phyloP scores from a whole-genome alignment of 2,113 vertebrate species.

The Coregonus clupeaformis region DNA sequence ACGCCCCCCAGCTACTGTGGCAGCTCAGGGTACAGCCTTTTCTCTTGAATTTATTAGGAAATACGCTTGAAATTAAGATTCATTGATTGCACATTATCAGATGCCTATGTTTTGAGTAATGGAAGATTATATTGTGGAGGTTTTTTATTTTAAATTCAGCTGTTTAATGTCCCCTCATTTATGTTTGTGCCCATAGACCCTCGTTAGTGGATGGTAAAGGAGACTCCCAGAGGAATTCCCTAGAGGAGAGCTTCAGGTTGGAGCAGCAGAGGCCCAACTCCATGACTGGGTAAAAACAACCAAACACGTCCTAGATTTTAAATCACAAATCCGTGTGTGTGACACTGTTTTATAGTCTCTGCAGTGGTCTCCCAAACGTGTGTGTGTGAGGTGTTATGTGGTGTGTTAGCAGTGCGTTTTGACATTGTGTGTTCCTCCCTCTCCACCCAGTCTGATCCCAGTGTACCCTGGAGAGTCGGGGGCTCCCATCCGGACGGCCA shows the following conservation, averaged over 20 bases:
- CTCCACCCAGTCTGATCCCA: slow-evolving; percentile 69
- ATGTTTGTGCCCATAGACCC: slow-evolving; percentile 37
- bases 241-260: slow-evolving; percentile 76
- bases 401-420: too few species aligned
- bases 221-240: slow-evolving; percentile 79
- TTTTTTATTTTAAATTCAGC: too few species aligned
- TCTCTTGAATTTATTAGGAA: background rate
- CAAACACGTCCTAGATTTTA: too few species aligned
- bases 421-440: background rate
- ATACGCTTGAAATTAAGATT: background rate
- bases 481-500: slow-evolving; percentile 89
- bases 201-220: slow-evolving; percentile 65
- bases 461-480: slow-evolving; percentile 55
- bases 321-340: too few species aligned
- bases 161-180: too few species aligned
- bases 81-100: too few species aligned
- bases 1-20: slow-evolving; percentile 61
- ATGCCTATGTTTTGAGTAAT: too few species aligned
- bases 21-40: slow-evolving; percentile 70
- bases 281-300: slow-evolving; percentile 72
- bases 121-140: too few species aligned
- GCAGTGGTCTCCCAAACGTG: too few species aligned
- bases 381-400: too few species aligned
- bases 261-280: slow-evolving; percentile 79
- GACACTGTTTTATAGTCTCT: too few species aligned